phyloP scores from a whole-genome alignment of 2,888 invertebrate genomes.

The Harmothoe impar region DNA sequence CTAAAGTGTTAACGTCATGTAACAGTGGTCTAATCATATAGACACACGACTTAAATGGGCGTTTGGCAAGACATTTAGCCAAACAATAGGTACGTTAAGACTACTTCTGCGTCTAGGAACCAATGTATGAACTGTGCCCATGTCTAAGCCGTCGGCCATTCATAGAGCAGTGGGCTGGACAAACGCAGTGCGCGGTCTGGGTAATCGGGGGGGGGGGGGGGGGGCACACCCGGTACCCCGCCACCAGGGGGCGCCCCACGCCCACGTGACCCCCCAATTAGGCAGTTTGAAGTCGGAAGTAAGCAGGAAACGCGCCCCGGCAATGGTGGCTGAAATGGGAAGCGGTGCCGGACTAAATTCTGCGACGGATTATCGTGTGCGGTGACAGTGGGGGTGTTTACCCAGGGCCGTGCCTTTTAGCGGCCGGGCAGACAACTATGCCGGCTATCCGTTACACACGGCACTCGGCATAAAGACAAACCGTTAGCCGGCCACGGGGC shows the following conservation, averaged over 20 bases:
- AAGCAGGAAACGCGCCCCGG: constrained; percentile 24
- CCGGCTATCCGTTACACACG: constrained; percentile 54
- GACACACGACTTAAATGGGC: not conserved
- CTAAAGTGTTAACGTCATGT: not conserved
- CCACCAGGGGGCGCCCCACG: not conserved
- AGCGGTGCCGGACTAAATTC: constrained; percentile 19
- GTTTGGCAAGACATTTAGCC: constrained; percentile 24
- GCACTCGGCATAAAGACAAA: not conserved
- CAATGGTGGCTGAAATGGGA: not conserved
- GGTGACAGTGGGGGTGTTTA: constrained; percentile 50
- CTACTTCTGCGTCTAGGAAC: not conserved
- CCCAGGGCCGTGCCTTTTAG: not conserved
- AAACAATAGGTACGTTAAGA: not conserved
- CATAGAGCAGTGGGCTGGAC: not conserved
- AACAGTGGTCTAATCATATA: constrained; percentile 10
- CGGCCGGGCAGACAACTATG: constrained; percentile 22
- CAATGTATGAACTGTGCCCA: not conserved
- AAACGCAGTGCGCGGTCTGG: not conserved
- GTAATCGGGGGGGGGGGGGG: not conserved
- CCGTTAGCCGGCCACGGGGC: not conserved
- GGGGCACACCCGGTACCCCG: not conserved
- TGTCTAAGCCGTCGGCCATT: not conserved
- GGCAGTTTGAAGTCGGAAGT: constrained; percentile 21
- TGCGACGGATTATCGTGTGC: constrained; percentile 41
- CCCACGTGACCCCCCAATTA: constrained; percentile 44